Percentiles rank a stretch among this genome's conserved stretches.
Conservation (phyloP, 2,113 vertebrate species). For the Merops nubicus region DNA sequence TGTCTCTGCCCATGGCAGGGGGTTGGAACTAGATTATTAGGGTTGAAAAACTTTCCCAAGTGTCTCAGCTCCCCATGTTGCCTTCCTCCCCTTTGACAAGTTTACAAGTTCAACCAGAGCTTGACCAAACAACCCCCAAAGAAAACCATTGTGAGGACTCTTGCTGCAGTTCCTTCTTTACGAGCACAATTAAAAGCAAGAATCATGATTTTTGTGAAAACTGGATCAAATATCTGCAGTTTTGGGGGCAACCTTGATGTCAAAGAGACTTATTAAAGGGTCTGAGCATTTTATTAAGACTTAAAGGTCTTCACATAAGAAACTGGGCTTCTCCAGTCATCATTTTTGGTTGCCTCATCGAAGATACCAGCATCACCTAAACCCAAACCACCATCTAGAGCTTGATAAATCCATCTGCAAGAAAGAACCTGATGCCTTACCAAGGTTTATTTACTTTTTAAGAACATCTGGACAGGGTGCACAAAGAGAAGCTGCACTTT, state of each 20-base stretch:
- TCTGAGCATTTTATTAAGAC: background rate
- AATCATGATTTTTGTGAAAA: background rate
- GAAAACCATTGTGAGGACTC: background rate
- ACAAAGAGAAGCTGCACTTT: background rate
- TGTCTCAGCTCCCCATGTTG: background rate
- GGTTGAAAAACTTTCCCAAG: background rate
- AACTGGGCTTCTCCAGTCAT: background rate
- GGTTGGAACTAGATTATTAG: too few species aligned
- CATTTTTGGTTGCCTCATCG: background rate
- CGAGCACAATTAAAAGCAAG: background rate
- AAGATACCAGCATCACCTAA: background rate
- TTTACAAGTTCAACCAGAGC: background rate
- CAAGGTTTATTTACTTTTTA: background rate
- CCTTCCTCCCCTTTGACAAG: background rate
- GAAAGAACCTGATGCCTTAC: background rate
- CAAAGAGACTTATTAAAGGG: background rate
- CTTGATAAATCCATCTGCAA: background rate
- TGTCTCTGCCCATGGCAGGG: too few species aligned
- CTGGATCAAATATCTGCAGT: background rate
- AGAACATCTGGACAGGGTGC: background rate
- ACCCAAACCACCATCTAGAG: background rate
- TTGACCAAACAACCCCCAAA: background rate
- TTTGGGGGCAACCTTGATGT: background rate
- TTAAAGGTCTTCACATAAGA: background rate
- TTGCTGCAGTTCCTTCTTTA: background rate